Conservation (phyloP, 1,140 invertebrate species). For the Papilio dardanus region DNA sequence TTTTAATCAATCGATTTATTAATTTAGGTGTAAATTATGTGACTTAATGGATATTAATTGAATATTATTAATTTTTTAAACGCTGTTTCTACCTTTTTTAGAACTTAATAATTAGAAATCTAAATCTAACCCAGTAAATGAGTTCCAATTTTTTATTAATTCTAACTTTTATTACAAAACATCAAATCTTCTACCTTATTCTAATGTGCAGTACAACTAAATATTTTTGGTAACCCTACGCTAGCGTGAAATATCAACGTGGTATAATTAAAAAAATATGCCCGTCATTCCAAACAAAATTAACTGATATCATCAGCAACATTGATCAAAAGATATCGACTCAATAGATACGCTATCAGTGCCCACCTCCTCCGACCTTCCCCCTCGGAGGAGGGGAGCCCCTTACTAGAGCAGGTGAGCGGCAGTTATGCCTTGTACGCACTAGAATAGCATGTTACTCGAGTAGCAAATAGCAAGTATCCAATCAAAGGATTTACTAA, state of each 20-base stretch:
- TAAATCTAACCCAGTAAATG: too few relatives aligned
- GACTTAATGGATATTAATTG: not conserved
- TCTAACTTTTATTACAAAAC: too few relatives aligned
- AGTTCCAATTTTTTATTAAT: too few relatives aligned
- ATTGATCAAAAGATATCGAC: not conserved
- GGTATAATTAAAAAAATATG: slow-evolving; percentile 18
- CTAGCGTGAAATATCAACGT: not conserved
- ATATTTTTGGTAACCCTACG: not conserved
- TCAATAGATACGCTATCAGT: slow-evolving; percentile 1
- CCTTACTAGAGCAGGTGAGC: not conserved
- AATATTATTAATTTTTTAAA: not conserved
- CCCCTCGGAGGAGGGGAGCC: not conserved
- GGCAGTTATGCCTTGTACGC: not conserved
- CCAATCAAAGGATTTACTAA: too few relatives aligned
- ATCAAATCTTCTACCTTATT: too few relatives aligned
- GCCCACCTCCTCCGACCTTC: not conserved
- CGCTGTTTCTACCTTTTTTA: too few relatives aligned
- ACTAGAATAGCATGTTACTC: not conserved
- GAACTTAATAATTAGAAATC: too few relatives aligned
- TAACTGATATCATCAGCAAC: slow-evolving; percentile 2
- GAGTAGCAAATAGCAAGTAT: too few relatives aligned
- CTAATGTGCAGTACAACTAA: not conserved
- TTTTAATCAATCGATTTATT: too few relatives aligned
- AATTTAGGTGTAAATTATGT: not conserved
- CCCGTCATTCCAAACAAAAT: not conserved